Evolutionary conservation across 2,888 invertebrate species (phyloP).

Genomic region (Epinotia nisella): DNA sequence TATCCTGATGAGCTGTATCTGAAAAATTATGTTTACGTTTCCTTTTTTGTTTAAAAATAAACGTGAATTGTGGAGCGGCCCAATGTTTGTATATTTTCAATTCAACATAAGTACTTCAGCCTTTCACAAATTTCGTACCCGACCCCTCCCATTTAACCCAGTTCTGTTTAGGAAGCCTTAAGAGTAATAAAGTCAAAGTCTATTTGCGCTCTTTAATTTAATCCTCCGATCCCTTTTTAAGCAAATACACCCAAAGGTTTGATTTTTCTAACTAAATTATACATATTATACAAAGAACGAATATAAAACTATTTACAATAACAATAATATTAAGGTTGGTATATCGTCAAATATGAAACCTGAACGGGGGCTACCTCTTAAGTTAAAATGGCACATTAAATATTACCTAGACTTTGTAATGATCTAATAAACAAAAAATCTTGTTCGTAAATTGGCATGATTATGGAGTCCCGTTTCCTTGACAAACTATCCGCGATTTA

Average conservation of each 20-base stretch:
- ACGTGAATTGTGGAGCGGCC: background rate
- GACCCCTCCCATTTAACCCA: slow-evolving; percentile 4
- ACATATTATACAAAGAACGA: too few relatives aligned
- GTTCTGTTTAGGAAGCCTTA: slow-evolving; percentile 16
- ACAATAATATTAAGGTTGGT: too few relatives aligned
- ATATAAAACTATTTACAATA: too few relatives aligned
- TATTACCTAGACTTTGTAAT: background rate
- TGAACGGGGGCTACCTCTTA: slow-evolving; percentile 25
- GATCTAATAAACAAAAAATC: background rate
- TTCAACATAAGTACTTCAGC: background rate
- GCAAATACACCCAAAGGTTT: slow-evolving; percentile 32
- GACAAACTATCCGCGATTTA: slow-evolving; percentile 10
- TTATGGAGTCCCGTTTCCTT: background rate
- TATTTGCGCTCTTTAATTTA: slow-evolving; percentile 26
- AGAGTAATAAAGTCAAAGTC: slow-evolving; percentile 31
- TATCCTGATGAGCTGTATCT: too few relatives aligned
- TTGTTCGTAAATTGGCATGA: background rate
- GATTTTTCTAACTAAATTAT: too few relatives aligned
- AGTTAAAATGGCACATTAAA: slow-evolving; percentile 16
- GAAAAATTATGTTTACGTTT: too few relatives aligned
- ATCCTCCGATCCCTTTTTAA: slow-evolving; percentile 39
- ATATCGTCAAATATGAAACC: too few relatives aligned
- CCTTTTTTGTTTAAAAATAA: too few relatives aligned
- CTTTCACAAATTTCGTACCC: slow-evolving; percentile 6
- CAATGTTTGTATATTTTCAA: background rate